Percentiles rank a stretch among this genome's conserved stretches.
Conservation (phyloP, 37 sponge, comb jelly and placozoan genomes). For the Ianthella basta region DNA sequence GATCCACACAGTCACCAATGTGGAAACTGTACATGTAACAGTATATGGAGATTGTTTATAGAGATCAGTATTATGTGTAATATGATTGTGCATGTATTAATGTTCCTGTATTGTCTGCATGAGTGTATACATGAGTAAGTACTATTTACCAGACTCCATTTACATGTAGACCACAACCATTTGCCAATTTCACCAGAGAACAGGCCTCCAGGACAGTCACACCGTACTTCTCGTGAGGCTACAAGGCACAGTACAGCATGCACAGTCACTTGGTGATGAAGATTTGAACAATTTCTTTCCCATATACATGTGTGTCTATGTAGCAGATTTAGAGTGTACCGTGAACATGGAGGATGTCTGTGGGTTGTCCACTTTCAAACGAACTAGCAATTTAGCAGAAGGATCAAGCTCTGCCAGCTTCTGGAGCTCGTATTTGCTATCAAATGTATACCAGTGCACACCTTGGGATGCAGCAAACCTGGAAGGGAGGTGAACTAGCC, state of each 20-base stretch:
- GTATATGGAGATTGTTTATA: too few relatives aligned
- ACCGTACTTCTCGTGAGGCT: conserved; percentile 85
- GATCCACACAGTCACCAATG: conserved; percentile 84
- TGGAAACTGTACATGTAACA: conserved; percentile 84
- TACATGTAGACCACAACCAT: conserved; percentile 64
- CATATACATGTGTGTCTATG: too few relatives aligned
- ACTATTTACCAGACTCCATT: conserved; percentile 84
- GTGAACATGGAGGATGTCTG: conserved; percentile 23
- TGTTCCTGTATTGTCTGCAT: too few relatives aligned
- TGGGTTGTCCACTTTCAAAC: conserved; percentile 85
- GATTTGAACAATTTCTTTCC: too few relatives aligned
- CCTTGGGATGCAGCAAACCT: conserved; percentile 38
- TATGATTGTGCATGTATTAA: too few relatives aligned
- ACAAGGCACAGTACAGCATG: too few relatives aligned
- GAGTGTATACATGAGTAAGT: conserved; percentile 28
- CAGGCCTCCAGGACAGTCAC: conserved; percentile 56
- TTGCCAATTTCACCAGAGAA: conserved; percentile 63
- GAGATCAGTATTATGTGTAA: too few relatives aligned
- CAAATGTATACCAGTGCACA: conserved; percentile 84
- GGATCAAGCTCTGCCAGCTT: conserved; percentile 53
- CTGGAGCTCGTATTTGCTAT: conserved; percentile 83
- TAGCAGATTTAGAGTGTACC: neutral
- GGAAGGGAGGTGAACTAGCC: neutral
- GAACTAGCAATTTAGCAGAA: conserved; percentile 60
- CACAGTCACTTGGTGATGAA: too few relatives aligned